These are phyloP conservation scores for Proctacanthus coquilletti DNA, from an alignment of 1,140 invertebrate species.

Conservation along the genomic window DNA sequence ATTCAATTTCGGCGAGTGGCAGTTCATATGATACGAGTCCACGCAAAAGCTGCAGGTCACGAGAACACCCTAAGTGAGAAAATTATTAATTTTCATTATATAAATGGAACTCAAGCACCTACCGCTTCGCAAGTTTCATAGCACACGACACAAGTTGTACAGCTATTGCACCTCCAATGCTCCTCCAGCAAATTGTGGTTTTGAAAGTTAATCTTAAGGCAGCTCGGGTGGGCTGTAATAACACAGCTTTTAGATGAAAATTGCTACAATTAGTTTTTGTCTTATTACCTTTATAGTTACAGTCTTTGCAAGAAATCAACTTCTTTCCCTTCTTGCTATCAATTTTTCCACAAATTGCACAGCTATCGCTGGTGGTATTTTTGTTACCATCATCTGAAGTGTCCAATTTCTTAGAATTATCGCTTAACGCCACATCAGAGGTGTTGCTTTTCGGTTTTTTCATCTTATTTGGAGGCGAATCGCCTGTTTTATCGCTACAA, in stretches of 20 bases:
- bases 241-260: not conserved
- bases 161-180: conserved; percentile 8
- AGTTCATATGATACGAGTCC: conserved; percentile 14
- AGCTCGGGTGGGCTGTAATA: conserved; percentile 7
- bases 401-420: no score
- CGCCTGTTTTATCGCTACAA: not conserved
- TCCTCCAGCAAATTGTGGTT: conserved; percentile 3
- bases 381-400: no score
- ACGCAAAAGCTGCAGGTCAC: conserved; percentile 13
- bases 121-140: conserved; percentile 12
- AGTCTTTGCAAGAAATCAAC: conserved; percentile 8
- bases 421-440: not conserved
- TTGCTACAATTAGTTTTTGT: not conserved
- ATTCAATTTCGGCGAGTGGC: conserved; percentile 14
- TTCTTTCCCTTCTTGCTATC: not conserved
- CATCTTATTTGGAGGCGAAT: not conserved
- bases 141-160: conserved; percentile 6
- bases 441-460: not conserved
- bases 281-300: conserved; percentile 5
- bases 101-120: conserved; percentile 18
- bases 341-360: not conserved
- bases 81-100: conserved; percentile 15
- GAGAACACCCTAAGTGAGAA: conserved; percentile 4
- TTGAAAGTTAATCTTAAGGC: conserved; percentile 7
- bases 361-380: not conserved